phyloP scores from a whole-genome alignment of 2,888 invertebrate genomes.

The Pterobdella sp. region DNA sequence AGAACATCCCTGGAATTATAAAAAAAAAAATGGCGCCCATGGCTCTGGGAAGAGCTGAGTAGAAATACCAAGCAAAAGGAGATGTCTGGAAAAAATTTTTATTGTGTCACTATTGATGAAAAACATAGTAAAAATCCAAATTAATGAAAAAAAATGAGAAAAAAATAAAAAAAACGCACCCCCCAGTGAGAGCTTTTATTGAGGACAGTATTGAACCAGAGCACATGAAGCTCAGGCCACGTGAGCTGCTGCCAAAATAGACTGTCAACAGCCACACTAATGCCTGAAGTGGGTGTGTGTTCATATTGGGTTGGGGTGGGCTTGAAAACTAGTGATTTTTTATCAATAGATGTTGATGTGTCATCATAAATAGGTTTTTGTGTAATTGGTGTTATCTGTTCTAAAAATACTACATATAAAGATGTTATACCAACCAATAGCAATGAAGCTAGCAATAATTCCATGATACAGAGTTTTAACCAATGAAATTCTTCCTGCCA shows the following conservation, averaged over 20 bases:
- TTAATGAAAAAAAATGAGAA: not conserved
- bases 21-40: conserved; percentile 72
- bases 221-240: conserved; percentile 96
- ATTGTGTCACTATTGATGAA: not conserved
- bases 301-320: not conserved
- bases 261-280: conserved; percentile 65
- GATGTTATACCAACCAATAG: conserved; percentile 57
- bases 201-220: conserved; percentile 85
- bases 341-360: not conserved
- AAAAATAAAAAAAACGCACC: conserved; percentile 67
- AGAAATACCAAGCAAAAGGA: conserved; percentile 96
- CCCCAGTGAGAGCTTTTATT: conserved; percentile 95
- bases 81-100: conserved; percentile 39
- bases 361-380: too few relatives aligned
- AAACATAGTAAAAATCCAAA: not conserved
- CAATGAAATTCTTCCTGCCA: conserved; percentile 62
- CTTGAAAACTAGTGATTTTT: not conserved
- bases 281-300: conserved; percentile 24
- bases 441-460: conserved; percentile 46
- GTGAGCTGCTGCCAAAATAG: conserved; percentile 77
- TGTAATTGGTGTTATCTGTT: too few relatives aligned
- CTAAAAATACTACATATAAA: not conserved
- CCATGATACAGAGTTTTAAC: conserved; percentile 48
- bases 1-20: conserved; percentile 55
- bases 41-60: conserved; percentile 87